A percentile compares a stretch with the other conserved stretches of the same genome.
These are phyloP conservation scores for Scortum barcoo DNA, from an alignment of 2,113 vertebrate genomes.

Conservation along the genomic window DNA sequence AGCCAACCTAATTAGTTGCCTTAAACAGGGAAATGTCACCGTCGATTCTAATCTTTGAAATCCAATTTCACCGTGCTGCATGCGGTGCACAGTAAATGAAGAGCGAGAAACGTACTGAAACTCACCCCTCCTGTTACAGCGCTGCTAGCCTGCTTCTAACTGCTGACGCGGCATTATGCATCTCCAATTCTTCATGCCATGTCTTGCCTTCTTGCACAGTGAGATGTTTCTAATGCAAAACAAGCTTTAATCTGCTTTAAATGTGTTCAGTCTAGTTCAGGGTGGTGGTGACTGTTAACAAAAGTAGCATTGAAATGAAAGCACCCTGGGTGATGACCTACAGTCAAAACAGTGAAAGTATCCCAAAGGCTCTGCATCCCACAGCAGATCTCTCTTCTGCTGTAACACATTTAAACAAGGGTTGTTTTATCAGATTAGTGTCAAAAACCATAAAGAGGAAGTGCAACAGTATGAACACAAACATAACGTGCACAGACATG, in stretches of 20 bases:
- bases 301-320: background rate
- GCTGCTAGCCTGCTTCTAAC: background rate
- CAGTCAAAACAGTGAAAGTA: background rate
- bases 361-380: background rate
- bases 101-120: background rate
- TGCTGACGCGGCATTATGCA: background rate
- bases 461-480: background rate
- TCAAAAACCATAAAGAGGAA: constrained; percentile 28
- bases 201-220: background rate
- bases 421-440: constrained; percentile 1
- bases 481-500: background rate
- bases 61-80: background rate
- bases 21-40: background rate
- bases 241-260: background rate
- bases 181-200: background rate
- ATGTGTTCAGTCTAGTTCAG: background rate
- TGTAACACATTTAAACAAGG: background rate
- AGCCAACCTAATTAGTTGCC: background rate
- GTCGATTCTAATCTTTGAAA: background rate
- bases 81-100: background rate
- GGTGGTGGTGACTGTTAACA: background rate
- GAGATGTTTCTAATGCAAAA: too few relatives aligned
- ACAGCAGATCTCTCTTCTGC: background rate
- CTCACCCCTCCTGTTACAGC: background rate
- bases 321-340: background rate